Conservation (phyloP, 2,797 vertebrate species). For the Tapirus indicus region DNA sequence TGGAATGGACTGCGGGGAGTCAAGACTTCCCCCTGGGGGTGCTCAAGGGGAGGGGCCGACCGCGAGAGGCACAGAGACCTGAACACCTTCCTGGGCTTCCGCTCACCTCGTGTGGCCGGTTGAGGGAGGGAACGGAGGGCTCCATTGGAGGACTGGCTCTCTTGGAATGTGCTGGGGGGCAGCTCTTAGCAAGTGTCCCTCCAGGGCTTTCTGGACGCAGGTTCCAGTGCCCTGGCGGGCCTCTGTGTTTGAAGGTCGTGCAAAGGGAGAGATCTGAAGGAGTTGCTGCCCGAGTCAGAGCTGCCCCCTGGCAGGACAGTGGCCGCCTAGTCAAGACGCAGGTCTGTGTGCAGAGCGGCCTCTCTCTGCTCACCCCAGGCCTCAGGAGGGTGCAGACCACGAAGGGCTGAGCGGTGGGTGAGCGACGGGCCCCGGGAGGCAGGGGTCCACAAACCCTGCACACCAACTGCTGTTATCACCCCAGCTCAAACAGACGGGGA, state of each 20-base stretch:
- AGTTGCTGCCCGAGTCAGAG: neutral
- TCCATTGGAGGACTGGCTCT: rapidly evolving
- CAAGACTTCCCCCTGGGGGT: neutral
- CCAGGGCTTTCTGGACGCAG: neutral
- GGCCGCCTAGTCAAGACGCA: rapidly evolving
- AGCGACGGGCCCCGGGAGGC: rapidly evolving
- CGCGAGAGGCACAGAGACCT: rapidly evolving
- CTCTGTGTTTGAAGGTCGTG: too few relatives aligned
- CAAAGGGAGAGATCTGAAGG: too few relatives aligned
- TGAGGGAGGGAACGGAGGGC: rapidly evolving
- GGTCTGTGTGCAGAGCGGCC: neutral
- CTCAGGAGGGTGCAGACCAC: neutral
- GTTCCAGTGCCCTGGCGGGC: neutral
- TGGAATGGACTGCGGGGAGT: rapidly evolving
- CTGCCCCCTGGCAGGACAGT: neutral
- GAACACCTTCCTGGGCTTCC: rapidly evolving
- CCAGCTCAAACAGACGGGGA: conserved; percentile 58
- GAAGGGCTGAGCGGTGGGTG: rapidly evolving
- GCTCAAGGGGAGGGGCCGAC: neutral
- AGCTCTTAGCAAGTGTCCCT: neutral
- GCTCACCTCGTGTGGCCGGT: neutral
- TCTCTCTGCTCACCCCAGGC: neutral
- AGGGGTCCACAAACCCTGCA: rapidly evolving
- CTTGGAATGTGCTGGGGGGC: neutral
- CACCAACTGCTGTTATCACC: neutral